Conservation (phyloP, 1,140 invertebrate genomes). For the Pseudomyrmex cubaensis region DNA sequence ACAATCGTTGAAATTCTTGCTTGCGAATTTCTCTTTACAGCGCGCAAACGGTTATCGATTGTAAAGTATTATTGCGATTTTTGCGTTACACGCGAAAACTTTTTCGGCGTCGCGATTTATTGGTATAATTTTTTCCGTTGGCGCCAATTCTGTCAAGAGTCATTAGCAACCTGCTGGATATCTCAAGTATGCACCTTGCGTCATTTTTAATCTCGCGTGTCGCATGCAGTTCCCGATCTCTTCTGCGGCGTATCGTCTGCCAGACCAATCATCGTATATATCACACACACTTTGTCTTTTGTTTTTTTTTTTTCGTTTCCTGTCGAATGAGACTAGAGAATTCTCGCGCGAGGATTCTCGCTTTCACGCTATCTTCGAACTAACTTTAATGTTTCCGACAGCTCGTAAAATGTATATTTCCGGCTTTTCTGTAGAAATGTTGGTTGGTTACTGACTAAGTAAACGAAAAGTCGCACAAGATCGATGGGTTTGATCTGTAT, state of each 20-base stretch:
- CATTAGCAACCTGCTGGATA: slow-evolving; percentile 40
- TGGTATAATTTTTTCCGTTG: slow-evolving; percentile 29
- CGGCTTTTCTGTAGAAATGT: slow-evolving; percentile 1
- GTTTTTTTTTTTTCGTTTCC: neutral
- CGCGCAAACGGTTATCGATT: neutral
- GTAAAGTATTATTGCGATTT: neutral
- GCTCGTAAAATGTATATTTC: slow-evolving; percentile 22
- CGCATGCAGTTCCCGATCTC: neutral
- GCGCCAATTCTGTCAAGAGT: slow-evolving; percentile 22
- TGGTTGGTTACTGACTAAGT: neutral
- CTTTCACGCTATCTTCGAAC: neutral
- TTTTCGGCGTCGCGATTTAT: slow-evolving; percentile 54
- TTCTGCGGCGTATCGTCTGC: slow-evolving; percentile 1
- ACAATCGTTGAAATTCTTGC: neutral
- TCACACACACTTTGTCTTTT: neutral
- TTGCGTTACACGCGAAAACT: neutral
- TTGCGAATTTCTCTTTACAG: neutral
- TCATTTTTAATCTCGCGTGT: neutral
- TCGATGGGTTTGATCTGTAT: neutral
- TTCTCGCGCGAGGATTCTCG: neutral
- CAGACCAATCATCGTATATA: neutral
- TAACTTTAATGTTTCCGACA: slow-evolving; percentile 29
- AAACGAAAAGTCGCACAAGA: neutral
- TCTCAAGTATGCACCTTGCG: neutral
- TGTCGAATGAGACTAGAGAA: neutral